phyloP scores from a whole-genome alignment of 2,113 vertebrate species.

The Bos indicus region DNA sequence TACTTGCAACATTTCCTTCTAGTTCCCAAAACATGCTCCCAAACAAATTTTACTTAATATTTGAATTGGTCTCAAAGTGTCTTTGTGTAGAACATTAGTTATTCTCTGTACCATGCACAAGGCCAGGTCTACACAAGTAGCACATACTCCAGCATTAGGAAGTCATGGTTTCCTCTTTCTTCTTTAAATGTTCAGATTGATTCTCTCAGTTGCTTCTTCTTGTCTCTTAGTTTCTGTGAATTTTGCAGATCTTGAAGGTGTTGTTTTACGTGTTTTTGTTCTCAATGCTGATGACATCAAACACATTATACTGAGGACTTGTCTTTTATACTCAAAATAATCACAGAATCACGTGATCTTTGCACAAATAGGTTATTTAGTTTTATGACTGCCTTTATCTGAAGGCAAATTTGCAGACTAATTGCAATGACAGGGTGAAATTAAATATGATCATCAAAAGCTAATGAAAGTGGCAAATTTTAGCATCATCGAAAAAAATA shows the following conservation, averaged over 20 bases:
- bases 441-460: constrained; percentile 24
- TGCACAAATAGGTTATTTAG: neutral
- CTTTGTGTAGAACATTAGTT: neutral
- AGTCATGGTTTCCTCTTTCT: neutral
- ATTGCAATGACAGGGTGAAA: constrained; percentile 12
- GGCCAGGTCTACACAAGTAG: neutral
- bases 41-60: neutral
- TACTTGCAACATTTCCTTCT: neutral
- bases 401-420: constrained; percentile 33
- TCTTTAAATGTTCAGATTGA: neutral
- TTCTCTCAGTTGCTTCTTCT: neutral
- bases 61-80: neutral
- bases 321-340: constrained; percentile 19
- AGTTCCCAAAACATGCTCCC: neutral
- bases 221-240: neutral
- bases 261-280: neutral
- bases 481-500: neutral
- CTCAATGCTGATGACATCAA: neutral
- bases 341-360: constrained; percentile 1
- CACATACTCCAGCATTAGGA: neutral
- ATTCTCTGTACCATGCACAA: neutral
- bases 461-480: constrained; percentile 32
- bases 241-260: neutral
- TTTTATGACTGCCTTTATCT: constrained; percentile 29
- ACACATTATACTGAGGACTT: neutral